Percentiles rank a stretch among this genome's conserved stretches.
Conservation (phyloP, 2,797 vertebrate species). For the Hippopotamyrus pictus region DNA sequence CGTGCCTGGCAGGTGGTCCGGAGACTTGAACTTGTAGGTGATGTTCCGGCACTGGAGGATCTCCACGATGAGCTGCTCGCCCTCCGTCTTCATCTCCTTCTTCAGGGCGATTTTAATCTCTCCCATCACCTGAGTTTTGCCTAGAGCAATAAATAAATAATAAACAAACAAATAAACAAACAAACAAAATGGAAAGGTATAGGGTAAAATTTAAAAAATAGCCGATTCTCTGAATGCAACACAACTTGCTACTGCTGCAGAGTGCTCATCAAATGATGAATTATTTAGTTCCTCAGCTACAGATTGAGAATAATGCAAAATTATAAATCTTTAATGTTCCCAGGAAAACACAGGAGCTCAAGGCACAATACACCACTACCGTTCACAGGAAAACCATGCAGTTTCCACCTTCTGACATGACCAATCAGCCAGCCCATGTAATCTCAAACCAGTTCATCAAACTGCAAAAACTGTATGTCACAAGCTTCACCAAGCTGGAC, state of each 20-base stretch:
- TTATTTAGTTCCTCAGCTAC: not conserved
- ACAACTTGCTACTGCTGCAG: not conserved
- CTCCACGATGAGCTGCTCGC: conserved; percentile 79
- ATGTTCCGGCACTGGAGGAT: conserved; percentile 85
- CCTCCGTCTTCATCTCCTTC: conserved; percentile 85
- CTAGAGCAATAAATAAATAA: conserved; percentile 46
- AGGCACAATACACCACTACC: not conserved
- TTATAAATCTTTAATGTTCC: not conserved
- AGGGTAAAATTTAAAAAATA: conserved; percentile 14
- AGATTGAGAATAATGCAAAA: not conserved
- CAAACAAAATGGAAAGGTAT: not conserved
- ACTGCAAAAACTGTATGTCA: not conserved
- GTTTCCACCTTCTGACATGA: not conserved
- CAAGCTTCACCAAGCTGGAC: not conserved
- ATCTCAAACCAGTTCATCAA: not conserved
- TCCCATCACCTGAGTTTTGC: conserved; percentile 79
- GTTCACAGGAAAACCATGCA: not conserved
- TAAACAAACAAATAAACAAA: not conserved
- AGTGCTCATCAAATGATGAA: not conserved
- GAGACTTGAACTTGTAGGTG: conserved; percentile 95
- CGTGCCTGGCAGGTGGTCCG: conserved; percentile 93
- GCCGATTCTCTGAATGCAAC: not conserved
- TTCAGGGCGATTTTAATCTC: conserved; percentile 85
- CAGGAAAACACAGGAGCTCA: not conserved
- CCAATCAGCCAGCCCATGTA: not conserved